Base-by-base conservation (phyloP, 2,113 vertebrate species). In the Spizaetus ornatus region DNA sequence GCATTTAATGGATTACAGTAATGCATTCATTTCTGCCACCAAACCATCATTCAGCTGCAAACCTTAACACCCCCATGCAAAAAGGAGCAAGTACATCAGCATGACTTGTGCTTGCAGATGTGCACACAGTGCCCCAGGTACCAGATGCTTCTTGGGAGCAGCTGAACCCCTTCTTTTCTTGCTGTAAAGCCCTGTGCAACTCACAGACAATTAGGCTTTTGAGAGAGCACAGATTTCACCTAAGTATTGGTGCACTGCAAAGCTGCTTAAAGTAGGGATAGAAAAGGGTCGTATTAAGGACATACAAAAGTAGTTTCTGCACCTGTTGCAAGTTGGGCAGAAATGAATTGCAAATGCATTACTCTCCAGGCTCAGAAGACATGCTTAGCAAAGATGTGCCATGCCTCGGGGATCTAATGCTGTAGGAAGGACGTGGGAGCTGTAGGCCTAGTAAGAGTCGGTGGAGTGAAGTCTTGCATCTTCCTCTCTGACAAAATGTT, bases 11-110 rank as follows among this genome's bases (percentile, higher is more conserved):
- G 56, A n/a, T 95, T 94, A 72, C 59, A 85, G 66, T 45, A 89
- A 82, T 73, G 79, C 74, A 53, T 82, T 93, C 10, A 66, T 93
- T 97, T 93, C 93, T 94, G 74, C 79, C 89, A 67, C 63, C 34
- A 62, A 50, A 50, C 59, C 34, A 20, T 61, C 63, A 13, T 43
- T 62, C 38, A 45, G 36, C 42, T 82, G 62, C 6, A 31, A 81
- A 56, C 42, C 36, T 91, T 59, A 80, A 43, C 27, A 59, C 31
- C n/a, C 25, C 45, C 27, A 7, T 38, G 47, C 62, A 61, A 15
- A 79, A 89, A 94, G 61, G 70, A 93, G n/a, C 38, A 36, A 45
- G 38, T 50, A 6, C 74, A 55, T 81, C 69, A 42, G 25, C 19
- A 22, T 32, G 45, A 18, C 70, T 69, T 26, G 16, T 66, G 86